Evolutionary conservation across 23 tunicate species (phyloP).

Genomic region (Trididemnum miniatum): DNA sequence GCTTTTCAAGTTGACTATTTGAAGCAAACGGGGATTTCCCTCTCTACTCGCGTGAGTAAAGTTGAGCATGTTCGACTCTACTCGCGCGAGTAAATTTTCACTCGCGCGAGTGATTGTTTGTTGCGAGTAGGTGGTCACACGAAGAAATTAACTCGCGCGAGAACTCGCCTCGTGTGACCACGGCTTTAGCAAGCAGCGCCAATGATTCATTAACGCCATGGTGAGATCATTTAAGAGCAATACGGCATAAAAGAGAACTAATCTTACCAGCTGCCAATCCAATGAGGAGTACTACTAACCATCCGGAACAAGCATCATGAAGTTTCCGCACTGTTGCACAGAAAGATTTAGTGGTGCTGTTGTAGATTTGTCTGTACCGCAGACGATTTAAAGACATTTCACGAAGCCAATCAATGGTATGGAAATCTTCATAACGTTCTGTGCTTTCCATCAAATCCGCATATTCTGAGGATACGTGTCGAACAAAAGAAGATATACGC

Average conservation of each 20-base stretch:
- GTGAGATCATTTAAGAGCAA: too few species aligned
- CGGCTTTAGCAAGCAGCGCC: too few species aligned
- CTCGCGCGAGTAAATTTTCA: too few species aligned
- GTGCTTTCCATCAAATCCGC: constrained; percentile 2
- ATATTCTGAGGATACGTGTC: neutral
- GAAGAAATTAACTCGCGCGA: too few species aligned
- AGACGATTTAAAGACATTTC: constrained; percentile 80
- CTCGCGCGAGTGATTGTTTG: too few species aligned
- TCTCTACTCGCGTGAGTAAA: too few species aligned
- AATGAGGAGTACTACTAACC: constrained; percentile 84
- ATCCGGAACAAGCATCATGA: constrained; percentile 83
- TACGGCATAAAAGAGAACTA: neutral
- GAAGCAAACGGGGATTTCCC: too few species aligned
- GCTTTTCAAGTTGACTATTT: too few species aligned
- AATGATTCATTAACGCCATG: too few species aligned
- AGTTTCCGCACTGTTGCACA: constrained; percentile 24
- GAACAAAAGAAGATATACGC: neutral
- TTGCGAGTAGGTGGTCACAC: too few species aligned
- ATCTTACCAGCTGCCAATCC: constrained; percentile 79
- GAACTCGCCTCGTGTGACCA: too few species aligned
- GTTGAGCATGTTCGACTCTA: too few species aligned
- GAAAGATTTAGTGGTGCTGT: constrained; percentile 38
- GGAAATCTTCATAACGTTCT: constrained; percentile 70
- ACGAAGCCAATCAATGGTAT: constrained; percentile 92
- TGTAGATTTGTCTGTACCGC: constrained; percentile 67